Evolutionary conservation across 2,797 vertebrate genomes (phyloP).

Genomic region (Chrysocyon brachyurus): DNA sequence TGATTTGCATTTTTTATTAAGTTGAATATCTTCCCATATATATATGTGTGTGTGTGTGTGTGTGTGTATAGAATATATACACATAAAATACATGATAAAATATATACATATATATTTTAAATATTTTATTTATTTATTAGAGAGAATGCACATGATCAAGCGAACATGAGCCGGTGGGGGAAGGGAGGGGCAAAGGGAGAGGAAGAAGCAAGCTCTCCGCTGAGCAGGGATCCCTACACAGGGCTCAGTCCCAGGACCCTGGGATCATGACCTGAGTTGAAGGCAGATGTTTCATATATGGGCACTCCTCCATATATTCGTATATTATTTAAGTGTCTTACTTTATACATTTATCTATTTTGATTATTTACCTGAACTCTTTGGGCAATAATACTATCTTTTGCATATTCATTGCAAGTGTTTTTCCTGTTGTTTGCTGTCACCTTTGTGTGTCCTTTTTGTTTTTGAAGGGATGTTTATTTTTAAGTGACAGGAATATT

Average conservation of each 20-base stretch:
- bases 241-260: background rate
- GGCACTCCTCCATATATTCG: background rate
- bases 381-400: background rate
- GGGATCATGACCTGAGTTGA: background rate
- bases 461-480: background rate
- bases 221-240: background rate
- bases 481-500: constrained; percentile 21
- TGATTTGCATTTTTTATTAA: constrained; percentile 45
- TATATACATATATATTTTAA: no score
- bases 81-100: no score
- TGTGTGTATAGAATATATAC: no score
- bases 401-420: background rate
- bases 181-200: background rate
- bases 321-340: constrained; percentile 9
- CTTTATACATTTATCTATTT: constrained; percentile 14
- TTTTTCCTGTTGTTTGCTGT: constrained; percentile 22
- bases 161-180: background rate
- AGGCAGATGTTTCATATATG: background rate
- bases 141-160: background rate
- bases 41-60: background rate
- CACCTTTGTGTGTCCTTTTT: background rate
- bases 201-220: background rate
- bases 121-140: background rate
- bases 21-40: background rate
- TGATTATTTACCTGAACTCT: background rate